Conservation (phyloP, 2,888 invertebrate genomes). For the Herminia tarsipennalis region DNA sequence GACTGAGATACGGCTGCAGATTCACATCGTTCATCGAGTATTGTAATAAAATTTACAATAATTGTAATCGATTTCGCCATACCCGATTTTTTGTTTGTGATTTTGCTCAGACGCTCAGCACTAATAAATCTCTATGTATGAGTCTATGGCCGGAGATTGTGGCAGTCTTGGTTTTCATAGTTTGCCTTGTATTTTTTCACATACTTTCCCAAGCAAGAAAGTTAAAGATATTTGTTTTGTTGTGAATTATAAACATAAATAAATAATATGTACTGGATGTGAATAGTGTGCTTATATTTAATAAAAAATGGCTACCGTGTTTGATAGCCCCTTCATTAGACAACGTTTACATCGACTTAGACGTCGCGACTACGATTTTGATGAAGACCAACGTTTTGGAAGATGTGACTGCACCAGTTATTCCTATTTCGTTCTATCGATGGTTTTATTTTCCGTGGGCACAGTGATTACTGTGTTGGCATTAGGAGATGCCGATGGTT, state of each 20-base stretch:
- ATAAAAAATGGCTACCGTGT: conserved; percentile 86
- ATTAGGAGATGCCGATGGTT: conserved; percentile 86
- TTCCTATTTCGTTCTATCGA: conserved; percentile 87
- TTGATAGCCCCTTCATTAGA: conserved; percentile 87
- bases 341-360: conserved; percentile 86
- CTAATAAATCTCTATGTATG: no score
- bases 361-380: conserved; percentile 85
- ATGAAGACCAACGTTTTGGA: conserved; percentile 86
- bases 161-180: conserved; percentile 47
- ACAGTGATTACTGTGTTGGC: conserved; percentile 88
- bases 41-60: no score
- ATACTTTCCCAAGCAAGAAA: conserved; percentile 43
- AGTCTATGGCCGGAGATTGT: conserved; percentile 24
- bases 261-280: conserved; percentile 46
- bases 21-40: no score
- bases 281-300: conserved; percentile 35
- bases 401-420: conserved; percentile 89
- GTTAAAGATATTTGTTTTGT: conserved; percentile 24
- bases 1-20: no score
- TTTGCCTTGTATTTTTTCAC: conserved; percentile 38
- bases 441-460: conserved; percentile 87
- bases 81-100: no score
- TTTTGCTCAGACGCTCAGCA: no score
- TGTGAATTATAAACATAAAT: conserved; percentile 17
- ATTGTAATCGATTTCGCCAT: no score